These are phyloP conservation scores for Lontra canadensis DNA, from an alignment of 2,113 vertebrate genomes.

Conservation along the genomic window DNA sequence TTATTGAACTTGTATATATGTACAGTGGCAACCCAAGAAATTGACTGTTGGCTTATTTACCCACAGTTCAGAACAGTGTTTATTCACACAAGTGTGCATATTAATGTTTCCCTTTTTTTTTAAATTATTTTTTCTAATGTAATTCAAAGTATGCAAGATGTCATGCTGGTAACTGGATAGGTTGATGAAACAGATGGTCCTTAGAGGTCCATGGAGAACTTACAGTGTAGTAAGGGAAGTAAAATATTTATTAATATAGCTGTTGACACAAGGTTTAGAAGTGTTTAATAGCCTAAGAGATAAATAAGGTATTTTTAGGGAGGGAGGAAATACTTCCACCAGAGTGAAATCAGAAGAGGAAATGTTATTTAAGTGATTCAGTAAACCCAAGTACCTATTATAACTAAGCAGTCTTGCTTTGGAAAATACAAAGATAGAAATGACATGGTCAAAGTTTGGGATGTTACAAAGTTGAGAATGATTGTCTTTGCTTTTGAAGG, in stretches of 20 bases:
- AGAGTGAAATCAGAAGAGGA: conserved; percentile 14
- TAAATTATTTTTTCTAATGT: conserved; percentile 23
- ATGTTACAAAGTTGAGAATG: neutral
- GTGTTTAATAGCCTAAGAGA: neutral
- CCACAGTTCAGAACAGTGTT: neutral
- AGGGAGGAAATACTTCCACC: conserved; percentile 23
- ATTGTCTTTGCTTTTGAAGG: conserved; percentile 31
- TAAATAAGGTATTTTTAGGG: conserved; percentile 12
- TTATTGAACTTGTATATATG: conserved; percentile 31
- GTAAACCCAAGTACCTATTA: neutral
- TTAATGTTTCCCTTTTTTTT: neutral
- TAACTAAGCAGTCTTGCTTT: conserved; percentile 1
- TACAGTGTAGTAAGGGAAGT: conserved; percentile 25
- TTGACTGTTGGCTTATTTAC: neutral
- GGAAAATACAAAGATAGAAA: conserved; percentile 37
- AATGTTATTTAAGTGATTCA: conserved; percentile 41
- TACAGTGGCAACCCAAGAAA: neutral
- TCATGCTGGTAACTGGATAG: neutral
- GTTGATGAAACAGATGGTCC: conserved; percentile 5
- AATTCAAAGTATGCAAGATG: conserved; percentile 5
- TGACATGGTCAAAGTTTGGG: neutral
- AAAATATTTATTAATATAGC: conserved; percentile 53
- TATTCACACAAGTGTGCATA: neutral
- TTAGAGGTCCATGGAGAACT: neutral
- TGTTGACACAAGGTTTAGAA: conserved; percentile 28